phyloP scores from a whole-genome alignment of 2,113 vertebrate species.

The Periophthalmodon schlosseri region DNA sequence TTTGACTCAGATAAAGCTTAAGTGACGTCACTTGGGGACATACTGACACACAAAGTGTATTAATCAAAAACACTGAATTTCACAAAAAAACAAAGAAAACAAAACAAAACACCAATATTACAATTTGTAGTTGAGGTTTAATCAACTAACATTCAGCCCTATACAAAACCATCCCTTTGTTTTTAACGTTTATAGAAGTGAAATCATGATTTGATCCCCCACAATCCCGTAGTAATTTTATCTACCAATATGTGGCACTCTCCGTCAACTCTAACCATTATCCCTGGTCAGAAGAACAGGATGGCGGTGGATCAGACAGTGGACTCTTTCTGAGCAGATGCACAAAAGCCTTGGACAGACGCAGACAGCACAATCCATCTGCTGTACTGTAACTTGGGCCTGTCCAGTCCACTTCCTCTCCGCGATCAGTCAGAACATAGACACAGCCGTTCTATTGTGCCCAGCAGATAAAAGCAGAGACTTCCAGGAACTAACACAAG shows the following conservation, averaged over 20 bases:
- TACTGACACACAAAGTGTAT: no score
- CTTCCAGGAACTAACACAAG: conserved; percentile 53
- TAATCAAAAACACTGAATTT: no score
- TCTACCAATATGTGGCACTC: conserved; percentile 55
- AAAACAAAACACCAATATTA: no score
- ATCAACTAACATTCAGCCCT: no score
- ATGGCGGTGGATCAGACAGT: conserved; percentile 16
- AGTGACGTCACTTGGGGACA: no score
- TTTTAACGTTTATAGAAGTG: no score
- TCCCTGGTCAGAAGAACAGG: conserved; percentile 11
- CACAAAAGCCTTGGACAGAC: not conserved
- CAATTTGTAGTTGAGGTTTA: no score
- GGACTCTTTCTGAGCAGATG: conserved; percentile 18
- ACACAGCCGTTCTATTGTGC: conserved; percentile 59
- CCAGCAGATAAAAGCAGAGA: conserved; percentile 56
- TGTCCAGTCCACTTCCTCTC: conserved; percentile 41
- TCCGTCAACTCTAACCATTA: conserved; percentile 42
- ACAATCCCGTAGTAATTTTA: conserved; percentile 30
- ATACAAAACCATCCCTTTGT: no score
- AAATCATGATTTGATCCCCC: not conserved
- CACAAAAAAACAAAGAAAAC: no score
- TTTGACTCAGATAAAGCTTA: no score
- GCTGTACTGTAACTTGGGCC: conserved; percentile 34
- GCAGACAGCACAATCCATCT: conserved; percentile 27
- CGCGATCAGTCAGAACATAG: conserved; percentile 47